phyloP scores from a whole-genome alignment of 2,888 invertebrate species.

The Brachyptera risi region DNA sequence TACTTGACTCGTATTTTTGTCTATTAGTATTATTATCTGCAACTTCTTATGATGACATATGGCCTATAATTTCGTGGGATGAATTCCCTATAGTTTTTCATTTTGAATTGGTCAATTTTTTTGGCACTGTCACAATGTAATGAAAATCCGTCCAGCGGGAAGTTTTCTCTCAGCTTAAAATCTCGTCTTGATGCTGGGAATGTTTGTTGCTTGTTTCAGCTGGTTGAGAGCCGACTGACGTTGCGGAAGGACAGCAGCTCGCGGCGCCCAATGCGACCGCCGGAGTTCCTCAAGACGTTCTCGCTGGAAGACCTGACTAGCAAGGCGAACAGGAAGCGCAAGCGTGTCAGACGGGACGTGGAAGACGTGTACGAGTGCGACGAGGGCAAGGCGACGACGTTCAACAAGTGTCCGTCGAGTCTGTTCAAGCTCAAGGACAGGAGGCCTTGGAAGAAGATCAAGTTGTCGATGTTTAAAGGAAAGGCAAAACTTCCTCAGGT shows the following conservation, averaged over 20 bases:
- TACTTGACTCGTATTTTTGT: no score
- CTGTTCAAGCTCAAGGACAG: not conserved
- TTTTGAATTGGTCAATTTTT: no score
- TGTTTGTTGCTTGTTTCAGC: no score
- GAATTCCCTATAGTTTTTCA: no score
- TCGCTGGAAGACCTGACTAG: constrained; percentile 29
- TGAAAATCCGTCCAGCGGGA: no score
- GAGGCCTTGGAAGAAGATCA: constrained; percentile 12
- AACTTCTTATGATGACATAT: no score
- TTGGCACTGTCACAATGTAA: no score
- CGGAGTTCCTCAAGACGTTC: constrained; percentile 40
- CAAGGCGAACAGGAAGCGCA: constrained; percentile 33
- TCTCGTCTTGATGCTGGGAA: no score
- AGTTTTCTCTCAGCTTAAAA: no score
- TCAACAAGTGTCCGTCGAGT: not conserved
- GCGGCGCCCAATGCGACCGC: constrained; percentile 55
- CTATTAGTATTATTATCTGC: no score
- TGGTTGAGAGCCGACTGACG: constrained; percentile 56
- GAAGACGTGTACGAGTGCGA: constrained; percentile 17
- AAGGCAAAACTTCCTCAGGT: no score
- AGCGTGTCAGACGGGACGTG: not conserved
- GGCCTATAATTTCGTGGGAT: no score
- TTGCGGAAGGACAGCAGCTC: constrained; percentile 61
- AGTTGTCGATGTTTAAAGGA: not conserved
- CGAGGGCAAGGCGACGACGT: not conserved